These are phyloP conservation scores for Scotopteryx bipunctaria DNA, from an alignment of 2,888 invertebrate species.

Conservation along the genomic window DNA sequence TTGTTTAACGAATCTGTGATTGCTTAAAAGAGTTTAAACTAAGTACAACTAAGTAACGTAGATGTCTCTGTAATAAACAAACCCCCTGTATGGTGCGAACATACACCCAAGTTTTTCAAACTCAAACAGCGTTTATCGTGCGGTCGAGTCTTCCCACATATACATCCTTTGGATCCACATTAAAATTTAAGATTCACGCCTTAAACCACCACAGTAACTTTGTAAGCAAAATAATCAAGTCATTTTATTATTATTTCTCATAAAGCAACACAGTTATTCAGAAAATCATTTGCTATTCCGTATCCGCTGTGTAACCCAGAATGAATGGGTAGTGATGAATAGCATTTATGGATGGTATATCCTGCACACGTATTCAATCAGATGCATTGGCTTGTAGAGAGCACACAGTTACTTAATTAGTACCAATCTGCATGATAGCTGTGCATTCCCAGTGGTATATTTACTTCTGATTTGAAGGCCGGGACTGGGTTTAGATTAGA, in stretches of 20 bases:
- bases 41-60: too few species aligned
- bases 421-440: neutral
- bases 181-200: neutral
- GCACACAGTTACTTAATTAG: conserved; percentile 9
- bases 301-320: conserved; percentile 3
- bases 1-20: conserved; percentile 42
- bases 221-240: conserved; percentile 6
- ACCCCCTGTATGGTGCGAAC: too few species aligned
- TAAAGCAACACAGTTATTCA: neutral
- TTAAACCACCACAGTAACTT: conserved; percentile 3
- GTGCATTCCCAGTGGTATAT: neutral
- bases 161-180: neutral
- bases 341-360: conserved; percentile 2
- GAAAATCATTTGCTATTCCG: conserved; percentile 15
- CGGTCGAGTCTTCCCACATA: neutral
- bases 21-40: too few species aligned
- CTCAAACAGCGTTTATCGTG: too few species aligned
- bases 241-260: too few species aligned
- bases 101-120: too few species aligned
- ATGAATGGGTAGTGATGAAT: conserved; percentile 18
- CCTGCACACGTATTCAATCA: conserved; percentile 4
- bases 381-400: conserved; percentile 9
- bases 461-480: neutral
- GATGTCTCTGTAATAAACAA: too few species aligned
- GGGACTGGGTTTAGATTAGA: too few species aligned